Evolutionary conservation across 1,140 invertebrate genomes (phyloP), one percentile per base, ranked within the genome.

Genomic region (Sycophila sp.): DNA sequence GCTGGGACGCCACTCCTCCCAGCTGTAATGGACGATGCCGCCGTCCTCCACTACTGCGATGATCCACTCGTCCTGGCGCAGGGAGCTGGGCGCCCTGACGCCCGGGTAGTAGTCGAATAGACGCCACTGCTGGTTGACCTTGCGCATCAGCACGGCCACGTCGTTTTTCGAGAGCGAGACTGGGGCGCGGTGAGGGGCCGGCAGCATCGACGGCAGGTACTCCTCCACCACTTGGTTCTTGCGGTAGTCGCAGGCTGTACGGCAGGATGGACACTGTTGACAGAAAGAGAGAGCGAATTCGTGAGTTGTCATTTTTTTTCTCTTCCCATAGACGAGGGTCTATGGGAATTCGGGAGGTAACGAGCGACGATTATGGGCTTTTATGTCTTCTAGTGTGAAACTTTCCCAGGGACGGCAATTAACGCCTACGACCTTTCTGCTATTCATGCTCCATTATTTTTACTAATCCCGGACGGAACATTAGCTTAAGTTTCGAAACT

Each of bases 1-100:
- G 0, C 71, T 83, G 0, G 84, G 85, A 0, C 68, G 60, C 85
- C 85, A 86, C n/a, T 82, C 80, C 63, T 84, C 79, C 81, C 81
- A 85, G 36, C 81, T 85, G 69, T 81, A 86, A 15, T 86, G 84
- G 45, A 75, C 65, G 0, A 85, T 47, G 1, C 83, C 83, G 22
- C 82, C 62, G 34, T 71, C 78, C n/a, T 83, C 78, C 1, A 76
- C 73, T 0, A 82, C 78, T 4, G 78, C 80, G 22, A 86, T 73
- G 19, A 86, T 78, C 85, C 85, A 86, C 19, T 77, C 78, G 68
- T 82, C 79, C 0, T 75, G 77, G 11, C 73, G 51, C 0, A 83
- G 62, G 2, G 58, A 72, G 6, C 22, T 22, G 6, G 80, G 79
- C 1, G 73, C 59, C 1, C 74, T 62, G 3, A 75, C 75, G 0